Percentiles rank a stretch among this genome's conserved stretches.
Conservation (phyloP, 2,888 invertebrate species). For the Orthonevra nobilis region DNA sequence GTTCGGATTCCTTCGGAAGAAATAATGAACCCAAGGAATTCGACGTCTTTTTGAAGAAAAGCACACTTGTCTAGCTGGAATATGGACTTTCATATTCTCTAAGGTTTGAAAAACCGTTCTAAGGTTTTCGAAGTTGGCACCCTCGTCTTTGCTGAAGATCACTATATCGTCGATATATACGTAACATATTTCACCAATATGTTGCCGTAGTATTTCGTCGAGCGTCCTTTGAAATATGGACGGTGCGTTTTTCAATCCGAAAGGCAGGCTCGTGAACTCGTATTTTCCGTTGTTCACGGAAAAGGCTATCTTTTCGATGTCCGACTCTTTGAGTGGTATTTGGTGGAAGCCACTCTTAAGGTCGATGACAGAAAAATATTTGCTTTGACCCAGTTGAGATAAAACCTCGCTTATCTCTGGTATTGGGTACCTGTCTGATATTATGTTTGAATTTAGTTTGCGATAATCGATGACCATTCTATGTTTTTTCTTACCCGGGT, state of each 20-base stretch:
- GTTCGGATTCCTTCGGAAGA: background rate
- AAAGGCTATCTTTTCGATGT: constrained; percentile 33
- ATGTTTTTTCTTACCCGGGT: background rate
- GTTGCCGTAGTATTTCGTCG: constrained; percentile 41
- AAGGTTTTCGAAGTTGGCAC: constrained; percentile 2
- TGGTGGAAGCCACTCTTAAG: constrained; percentile 50
- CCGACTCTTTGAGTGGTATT: constrained; percentile 26
- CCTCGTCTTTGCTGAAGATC: constrained; percentile 22
- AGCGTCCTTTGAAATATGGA: constrained; percentile 42
- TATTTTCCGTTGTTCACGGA: constrained; percentile 42
- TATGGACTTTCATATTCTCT: constrained; percentile 33
- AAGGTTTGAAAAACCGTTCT: constrained; percentile 19
- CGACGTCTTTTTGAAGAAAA: too few relatives aligned
- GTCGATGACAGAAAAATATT: constrained; percentile 30
- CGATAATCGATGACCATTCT: background rate
- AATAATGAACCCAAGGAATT: too few relatives aligned
- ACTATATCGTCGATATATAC: constrained; percentile 48
- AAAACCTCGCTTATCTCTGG: constrained; percentile 30
- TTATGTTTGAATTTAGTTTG: constrained; percentile 25
- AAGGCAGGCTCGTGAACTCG: constrained; percentile 33
- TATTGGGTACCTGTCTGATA: constrained; percentile 45
- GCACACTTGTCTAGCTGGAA: too few relatives aligned
- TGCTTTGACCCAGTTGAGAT: constrained; percentile 27
- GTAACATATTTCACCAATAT: constrained; percentile 23
- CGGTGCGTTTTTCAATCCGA: constrained; percentile 55